Evolutionary conservation across 2,797 vertebrate genomes (phyloP).

Genomic region (Siniperca undulata): DNA sequence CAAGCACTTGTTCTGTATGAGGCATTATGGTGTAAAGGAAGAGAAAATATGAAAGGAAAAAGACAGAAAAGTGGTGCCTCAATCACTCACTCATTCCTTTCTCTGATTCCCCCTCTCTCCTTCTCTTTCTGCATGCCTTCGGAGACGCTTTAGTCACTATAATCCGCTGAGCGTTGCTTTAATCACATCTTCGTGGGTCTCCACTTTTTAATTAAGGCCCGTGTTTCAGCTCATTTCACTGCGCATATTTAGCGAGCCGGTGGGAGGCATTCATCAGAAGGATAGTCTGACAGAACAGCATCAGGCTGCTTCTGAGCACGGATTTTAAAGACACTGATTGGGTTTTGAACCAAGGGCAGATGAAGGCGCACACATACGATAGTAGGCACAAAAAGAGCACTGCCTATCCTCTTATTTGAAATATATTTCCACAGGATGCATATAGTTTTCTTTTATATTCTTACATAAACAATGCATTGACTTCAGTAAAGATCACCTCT

Average conservation of each 20-base stretch:
- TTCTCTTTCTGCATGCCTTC: conserved; percentile 67
- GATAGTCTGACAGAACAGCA: conserved; percentile 79
- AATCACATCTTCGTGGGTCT: conserved; percentile 85
- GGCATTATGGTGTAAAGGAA: conserved; percentile 31
- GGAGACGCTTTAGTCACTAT: conserved; percentile 78
- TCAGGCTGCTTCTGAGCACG: conserved; percentile 64
- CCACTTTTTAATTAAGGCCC: conserved; percentile 87
- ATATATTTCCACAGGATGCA: conserved; percentile 35
- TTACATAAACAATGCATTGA: conserved; percentile 31
- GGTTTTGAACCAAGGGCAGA: conserved; percentile 73
- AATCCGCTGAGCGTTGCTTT: conserved; percentile 83
- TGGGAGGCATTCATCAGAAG: conserved; percentile 83
- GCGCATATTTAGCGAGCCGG: conserved; percentile 86
- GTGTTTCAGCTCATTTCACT: conserved; percentile 87
- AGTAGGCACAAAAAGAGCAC: conserved; percentile 54
- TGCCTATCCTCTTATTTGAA: conserved; percentile 34
- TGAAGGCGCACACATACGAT: conserved; percentile 46
- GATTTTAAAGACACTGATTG: conserved; percentile 73
- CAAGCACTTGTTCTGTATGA: conserved; percentile 23
- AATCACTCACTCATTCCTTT: conserved; percentile 65
- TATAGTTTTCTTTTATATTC: conserved; percentile 5
- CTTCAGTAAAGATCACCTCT: conserved; percentile 49
- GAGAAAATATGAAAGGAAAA: conserved; percentile 59
- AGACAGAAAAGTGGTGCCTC: conserved; percentile 58
- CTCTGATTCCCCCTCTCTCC: conserved; percentile 52